A percentile compares a stretch with the other conserved stretches of the same genome.
Conservation (phyloP, 2,113 vertebrate species). For the Mormyrus lacerda region DNA sequence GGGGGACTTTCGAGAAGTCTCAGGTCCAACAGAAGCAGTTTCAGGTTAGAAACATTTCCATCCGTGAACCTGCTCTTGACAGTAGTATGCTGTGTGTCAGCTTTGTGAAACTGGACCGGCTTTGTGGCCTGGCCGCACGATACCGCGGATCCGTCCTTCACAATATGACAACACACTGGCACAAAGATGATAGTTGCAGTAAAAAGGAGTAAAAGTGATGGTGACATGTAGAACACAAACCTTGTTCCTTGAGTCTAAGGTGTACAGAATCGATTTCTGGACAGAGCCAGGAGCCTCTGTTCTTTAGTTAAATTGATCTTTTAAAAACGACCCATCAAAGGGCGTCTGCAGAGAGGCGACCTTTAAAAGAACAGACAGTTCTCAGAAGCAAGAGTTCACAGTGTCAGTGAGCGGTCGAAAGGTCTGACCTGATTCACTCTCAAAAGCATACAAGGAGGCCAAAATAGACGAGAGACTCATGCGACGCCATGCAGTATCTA, state of each 20-base stretch:
- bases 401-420: not conserved
- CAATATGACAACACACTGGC: not conserved
- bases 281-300: conserved; percentile 20
- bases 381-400: conserved; percentile 34
- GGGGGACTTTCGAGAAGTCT: not conserved
- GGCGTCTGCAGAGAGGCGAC: conserved; percentile 29
- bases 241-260: conserved; percentile 26
- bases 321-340: conserved; percentile 39
- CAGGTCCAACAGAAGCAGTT: not conserved
- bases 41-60: not conserved
- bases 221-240: not conserved
- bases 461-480: not conserved
- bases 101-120: not conserved
- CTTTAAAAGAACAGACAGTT: conserved; percentile 28
- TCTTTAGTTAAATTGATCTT: conserved; percentile 28
- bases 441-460: not conserved
- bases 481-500: not conserved
- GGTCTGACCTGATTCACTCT: not conserved
- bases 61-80: not conserved
- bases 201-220: not conserved
- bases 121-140: not conserved
- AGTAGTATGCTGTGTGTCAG: not conserved
- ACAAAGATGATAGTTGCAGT: not conserved
- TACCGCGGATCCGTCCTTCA: not conserved
- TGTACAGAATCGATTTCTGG: conserved; percentile 35